Base-by-base conservation (phyloP, 2,888 invertebrate genomes). In the Xylocampa areola region DNA sequence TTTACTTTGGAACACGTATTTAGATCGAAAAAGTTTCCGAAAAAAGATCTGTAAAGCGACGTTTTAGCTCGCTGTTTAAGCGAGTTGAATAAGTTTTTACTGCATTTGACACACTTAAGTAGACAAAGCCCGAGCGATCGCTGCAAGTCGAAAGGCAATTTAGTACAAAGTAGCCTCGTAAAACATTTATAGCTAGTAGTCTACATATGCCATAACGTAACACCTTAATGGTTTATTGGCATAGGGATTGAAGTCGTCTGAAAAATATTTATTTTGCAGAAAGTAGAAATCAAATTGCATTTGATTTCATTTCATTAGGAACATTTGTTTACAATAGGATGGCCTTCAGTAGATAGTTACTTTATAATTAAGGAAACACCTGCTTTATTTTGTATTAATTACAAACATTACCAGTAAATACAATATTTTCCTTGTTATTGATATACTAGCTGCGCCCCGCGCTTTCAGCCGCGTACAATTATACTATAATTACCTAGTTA, bases 141-240 rank as follows among this genome's bases (percentile, higher is more conserved):
- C 59, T 71, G 71, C 68, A 65, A 74, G 73, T 62, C 67, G 68
- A 80, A 73, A 66, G 70, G 70, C 76, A 65, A 77, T 79, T 78
- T 73, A 65, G 66, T 76, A 70, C 78, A 67, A 77, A 76, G 71
- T 74, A 67, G 60, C 50, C 59, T 82, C 83, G 77, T 87, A 83
- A 87, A 87, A 83, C 77, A 67, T 85, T 85, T 83, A 85, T 80
- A 68, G 76, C 70, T 66, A 72, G 73, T 75, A 71, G 62, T 72
- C 66, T 80, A 75, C 78, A 76, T 70, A 21, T 36, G 74, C 75
- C 68, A 73, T 81, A 80, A 82, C 77, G 77, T 72, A 44, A 53
- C 51, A 47, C 33, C 29, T 83, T 76, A 80, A 77, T 75, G 76
- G 70, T 80, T 78, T 73, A 75, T 76, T 17, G 19, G 8, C n/a